Evolutionary conservation across 2,113 vertebrate species (phyloP), one percentile per base, ranked within the genome.

Genomic region (Macheiramphus alcinus): DNA sequence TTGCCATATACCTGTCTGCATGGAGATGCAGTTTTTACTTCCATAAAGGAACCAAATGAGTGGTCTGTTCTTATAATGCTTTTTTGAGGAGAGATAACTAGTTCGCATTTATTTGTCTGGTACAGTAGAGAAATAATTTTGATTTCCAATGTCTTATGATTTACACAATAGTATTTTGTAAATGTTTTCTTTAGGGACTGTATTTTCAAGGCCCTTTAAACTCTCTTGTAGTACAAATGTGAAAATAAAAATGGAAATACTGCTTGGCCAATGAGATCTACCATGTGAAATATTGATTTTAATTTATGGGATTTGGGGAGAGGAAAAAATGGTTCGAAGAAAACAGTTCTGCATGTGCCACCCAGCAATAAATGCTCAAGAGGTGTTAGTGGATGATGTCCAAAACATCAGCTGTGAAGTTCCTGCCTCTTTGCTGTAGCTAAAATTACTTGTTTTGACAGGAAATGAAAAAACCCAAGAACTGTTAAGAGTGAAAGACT

Each of bases 401-500:
- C 75, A 95, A 53, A 88, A 56, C 32, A 65, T 80, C 72, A 80
- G 53, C 66, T 68, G 19, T 92, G 59, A 68, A 92, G 72, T 70
- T 84, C 86, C 90, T 90, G 75, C 66, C 34, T 86, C 45, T 72
- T 66, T 85, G 66, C 61, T 90, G 40, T 70, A 92, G 83, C 72
- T 90, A 80, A 92, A 93, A 92, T 80, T 80, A 86, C 62, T 88
- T 88, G 42, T 70, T 91, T 86, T 92, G 58, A 81, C 83, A 80
- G 72, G 83, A 91, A 82, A 48, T 45, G 61, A 93, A 85, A 84
- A 95, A 62, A 22, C 12, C 12, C 42, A 42, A 55, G 38, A 74
- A 48, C 40, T 82, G 79, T 19, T 95, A 87, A 84, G 68, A 91
- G 29, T 70, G 76, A 89, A 85, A 84, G 40, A 48, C 23, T 82